Percentiles rank a stretch among this genome's conserved stretches.
Evolutionary conservation across 2,888 invertebrate species (phyloP).

Genomic region (Drosophila ezoana): DNA sequence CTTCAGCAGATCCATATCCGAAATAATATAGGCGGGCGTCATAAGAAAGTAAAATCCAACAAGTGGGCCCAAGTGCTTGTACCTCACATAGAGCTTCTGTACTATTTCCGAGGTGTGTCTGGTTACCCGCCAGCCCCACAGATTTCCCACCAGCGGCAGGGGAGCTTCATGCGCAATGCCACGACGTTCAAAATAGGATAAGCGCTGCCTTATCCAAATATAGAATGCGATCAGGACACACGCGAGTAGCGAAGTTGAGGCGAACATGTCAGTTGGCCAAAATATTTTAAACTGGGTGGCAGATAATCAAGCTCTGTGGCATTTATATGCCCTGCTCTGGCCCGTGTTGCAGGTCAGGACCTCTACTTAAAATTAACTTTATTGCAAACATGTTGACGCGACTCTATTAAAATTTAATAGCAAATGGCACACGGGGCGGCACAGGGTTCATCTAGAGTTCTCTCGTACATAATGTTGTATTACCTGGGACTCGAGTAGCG

Average conservation of each 20-base stretch:
- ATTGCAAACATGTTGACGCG: neutral
- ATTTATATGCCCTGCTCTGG: slow-evolving; percentile 35
- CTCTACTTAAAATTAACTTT: slow-evolving; percentile 9
- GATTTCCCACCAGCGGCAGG: slow-evolving; percentile 63
- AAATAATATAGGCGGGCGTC: slow-evolving; percentile 58
- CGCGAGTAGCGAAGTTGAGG: slow-evolving; percentile 13
- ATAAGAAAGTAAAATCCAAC: slow-evolving; percentile 77
- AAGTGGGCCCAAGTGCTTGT: slow-evolving; percentile 75
- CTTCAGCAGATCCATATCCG: slow-evolving; percentile 78
- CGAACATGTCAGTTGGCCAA: slow-evolving; percentile 23
- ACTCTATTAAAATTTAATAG: slow-evolving; percentile 6
- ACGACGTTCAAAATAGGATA: slow-evolving; percentile 59
- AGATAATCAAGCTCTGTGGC: neutral
- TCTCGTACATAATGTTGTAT: neutral
- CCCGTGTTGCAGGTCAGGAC: slow-evolving; percentile 19
- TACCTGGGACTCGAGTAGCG: neutral
- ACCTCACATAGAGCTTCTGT: slow-evolving; percentile 63
- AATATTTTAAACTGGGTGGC: slow-evolving; percentile 12
- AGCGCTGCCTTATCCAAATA: slow-evolving; percentile 51
- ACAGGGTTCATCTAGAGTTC: slow-evolving; percentile 1
- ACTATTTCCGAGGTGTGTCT: slow-evolving; percentile 54
- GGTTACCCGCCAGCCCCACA: slow-evolving; percentile 48
- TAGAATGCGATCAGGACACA: slow-evolving; percentile 20
- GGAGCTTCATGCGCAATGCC: slow-evolving; percentile 67
- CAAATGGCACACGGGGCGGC: neutral